Conservation (phyloP, 2,888 invertebrate species). For the Melipona bicolor region DNA sequence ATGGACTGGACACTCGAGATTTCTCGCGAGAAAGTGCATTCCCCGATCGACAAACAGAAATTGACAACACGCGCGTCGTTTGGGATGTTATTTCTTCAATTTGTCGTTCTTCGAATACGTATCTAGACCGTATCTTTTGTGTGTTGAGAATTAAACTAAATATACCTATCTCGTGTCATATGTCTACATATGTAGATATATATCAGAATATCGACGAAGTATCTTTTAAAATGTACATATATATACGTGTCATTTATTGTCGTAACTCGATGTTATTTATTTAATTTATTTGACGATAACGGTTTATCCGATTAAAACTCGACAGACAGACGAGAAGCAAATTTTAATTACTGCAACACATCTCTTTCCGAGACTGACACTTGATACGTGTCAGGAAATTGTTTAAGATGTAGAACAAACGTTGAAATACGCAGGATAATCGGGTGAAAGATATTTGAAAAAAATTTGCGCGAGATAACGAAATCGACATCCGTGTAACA, state of each 20-base stretch:
- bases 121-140: not conserved
- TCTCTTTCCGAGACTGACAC: not conserved
- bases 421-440: not conserved
- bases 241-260: not conserved
- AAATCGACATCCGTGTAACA: not conserved
- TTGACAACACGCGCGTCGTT: not conserved
- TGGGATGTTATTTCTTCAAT: not conserved
- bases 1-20: not conserved
- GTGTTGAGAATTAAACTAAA: not conserved
- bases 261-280: not conserved
- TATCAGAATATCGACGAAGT: not conserved
- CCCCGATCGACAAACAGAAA: not conserved
- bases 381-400: not conserved
- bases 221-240: not conserved
- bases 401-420: not conserved
- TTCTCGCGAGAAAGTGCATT: not conserved
- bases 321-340: not conserved
- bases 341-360: not conserved
- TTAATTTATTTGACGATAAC: not conserved
- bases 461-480: not conserved
- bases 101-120: not conserved
- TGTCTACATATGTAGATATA: too few species aligned
- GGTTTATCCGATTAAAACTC: not conserved
- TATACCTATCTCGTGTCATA: not conserved
- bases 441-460: not conserved